Evolutionary conservation across 2,797 vertebrate genomes (phyloP), one percentile per base, ranked within the genome.

Genomic region (Huso huso): DNA sequence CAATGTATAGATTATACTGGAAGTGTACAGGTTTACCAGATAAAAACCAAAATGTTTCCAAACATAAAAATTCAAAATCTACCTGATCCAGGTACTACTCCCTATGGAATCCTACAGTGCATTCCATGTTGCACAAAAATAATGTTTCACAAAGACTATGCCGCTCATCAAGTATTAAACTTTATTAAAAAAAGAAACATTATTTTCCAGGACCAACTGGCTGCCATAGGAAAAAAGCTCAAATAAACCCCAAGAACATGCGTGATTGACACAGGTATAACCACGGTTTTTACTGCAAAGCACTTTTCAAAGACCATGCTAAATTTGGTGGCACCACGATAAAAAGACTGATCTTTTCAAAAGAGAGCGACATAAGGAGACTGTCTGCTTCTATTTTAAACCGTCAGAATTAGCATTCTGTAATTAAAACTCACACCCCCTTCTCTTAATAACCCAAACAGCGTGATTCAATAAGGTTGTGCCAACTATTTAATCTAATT

Each of bases 401-500:
- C 86, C 86, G 84, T 88, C 87, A 88, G 88, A 90, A 90, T 90
- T 88, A 90, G 87, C 89, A 90, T 89, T 88, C 88, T 85, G 88
- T 90, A 90, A 90, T 90, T 90, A 90, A 90, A 90, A 90, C 87
- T 87, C 86, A 88, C 87, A 88, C 88, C 89, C 86, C 87, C 89
- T 88, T 87, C 86, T 88, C 88, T 90, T 90, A 90, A 90, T 90
- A 90, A 90, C 86, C 87, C 86, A 88, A 88, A 83, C 87, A 90
- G 88, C 87, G 86, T 89, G 89, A 90, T 88, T 88, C 86, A 86
- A 88, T 88, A 85, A 88, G 88, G 87, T 88, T 90, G 86, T 89
- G 88, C 89, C 88, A 90, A 88, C 87, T 90, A 87, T 89, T 90
- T 90, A 88, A 90, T 90, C 88, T 89, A 90, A 90, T 90, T 90